Percentiles rank a stretch among this genome's conserved stretches.
Conservation (phyloP, 1,140 invertebrate species). For the Ylistrum balloti region DNA sequence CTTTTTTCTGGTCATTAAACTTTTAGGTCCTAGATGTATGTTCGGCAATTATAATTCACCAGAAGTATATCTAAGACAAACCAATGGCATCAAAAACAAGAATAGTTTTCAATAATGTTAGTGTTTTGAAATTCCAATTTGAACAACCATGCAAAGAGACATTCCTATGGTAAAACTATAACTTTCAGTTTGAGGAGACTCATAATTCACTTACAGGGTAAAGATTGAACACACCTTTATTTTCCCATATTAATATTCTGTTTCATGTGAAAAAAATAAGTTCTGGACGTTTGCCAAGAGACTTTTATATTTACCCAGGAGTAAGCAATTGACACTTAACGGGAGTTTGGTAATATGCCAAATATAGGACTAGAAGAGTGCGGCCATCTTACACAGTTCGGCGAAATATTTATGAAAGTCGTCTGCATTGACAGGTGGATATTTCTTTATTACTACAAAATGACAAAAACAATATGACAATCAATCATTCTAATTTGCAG, state of each 20-base stretch:
- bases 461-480: background rate
- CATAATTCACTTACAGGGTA: no score
- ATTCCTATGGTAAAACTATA: no score
- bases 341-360: constrained; percentile 37
- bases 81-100: no score
- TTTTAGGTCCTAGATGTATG: no score
- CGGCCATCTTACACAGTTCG: constrained; percentile 24
- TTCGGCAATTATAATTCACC: no score
- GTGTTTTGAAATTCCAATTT: no score
- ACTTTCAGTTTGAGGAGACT: no score
- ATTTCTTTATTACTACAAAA: constrained; percentile 6
- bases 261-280: background rate
- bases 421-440: constrained; percentile 23
- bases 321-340: constrained; percentile 15
- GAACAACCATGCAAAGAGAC: no score
- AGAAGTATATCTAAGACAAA: no score
- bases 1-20: no score
- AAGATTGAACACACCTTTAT: background rate
- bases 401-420: constrained; percentile 34
- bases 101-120: no score
- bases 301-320: background rate
- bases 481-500: background rate
- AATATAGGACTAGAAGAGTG: background rate
- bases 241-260: background rate
- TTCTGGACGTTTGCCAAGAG: background rate